Base-by-base conservation (phyloP, 1,140 invertebrate species). In the Papilio polyxenes region DNA sequence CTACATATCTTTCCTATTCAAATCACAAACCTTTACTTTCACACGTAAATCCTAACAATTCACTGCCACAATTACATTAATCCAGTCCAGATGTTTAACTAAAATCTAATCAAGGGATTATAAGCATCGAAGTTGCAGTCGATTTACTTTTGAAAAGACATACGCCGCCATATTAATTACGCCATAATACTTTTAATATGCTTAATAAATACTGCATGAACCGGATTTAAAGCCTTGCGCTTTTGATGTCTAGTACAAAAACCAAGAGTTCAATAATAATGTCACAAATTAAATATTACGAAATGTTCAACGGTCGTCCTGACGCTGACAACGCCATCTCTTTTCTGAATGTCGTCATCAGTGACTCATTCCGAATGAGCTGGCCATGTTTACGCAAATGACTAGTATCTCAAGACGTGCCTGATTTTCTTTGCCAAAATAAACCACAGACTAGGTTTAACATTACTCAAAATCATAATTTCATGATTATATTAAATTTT, bases 371-470 rank as follows among this genome's bases (percentile, higher is more conserved):
- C 20, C 65, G 20, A 59, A 37, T 84, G 48, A 17, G 2, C 8
- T 75, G 40, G n/a, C 48, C 2, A 49, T 65, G 81, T 85, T 84
- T 85, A 44, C 56, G 49, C 59, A 82, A 48, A 15, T 20, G 9
- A 48, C 74, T 15, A 75, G 82, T 59, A 65, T 65, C 81, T 84
- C 53, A 56, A 83, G 82, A 72, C 59, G 56, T 56, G 75, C 78
- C 83, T 82, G 83, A 82, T 62, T 83, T 81, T 65, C 72, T 75
- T 75, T 74, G 40, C 15, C 9, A 65, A 75, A n/a, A 48, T 51
- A 23, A 20, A 75, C 40, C 74, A 75, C 44, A 75, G 48, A 75
- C n/a, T 75, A 75, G 17, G n/a, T n/a, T n/a, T n/a, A n/a, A 75
- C 74, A 49, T 9, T 17, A 17, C 51, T 53, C 5, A 17, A 17